Evolutionary conservation across 2,888 invertebrate genomes (phyloP), one percentile per base, ranked within the genome.

Genomic region (Pristionchus arcanus): DNA sequence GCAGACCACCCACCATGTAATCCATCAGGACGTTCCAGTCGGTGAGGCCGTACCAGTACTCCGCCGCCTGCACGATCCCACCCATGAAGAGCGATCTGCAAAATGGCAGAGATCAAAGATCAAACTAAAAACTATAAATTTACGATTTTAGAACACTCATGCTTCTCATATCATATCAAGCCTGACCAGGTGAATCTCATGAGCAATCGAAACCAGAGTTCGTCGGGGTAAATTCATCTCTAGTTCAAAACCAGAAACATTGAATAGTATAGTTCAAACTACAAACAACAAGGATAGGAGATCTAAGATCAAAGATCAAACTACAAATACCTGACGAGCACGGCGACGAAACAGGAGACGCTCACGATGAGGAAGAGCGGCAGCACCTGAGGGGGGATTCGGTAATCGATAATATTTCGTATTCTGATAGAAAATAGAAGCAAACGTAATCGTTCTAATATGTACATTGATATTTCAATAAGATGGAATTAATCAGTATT

Each of bases 21-120:
- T 94, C 94, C n/a, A 91, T 87, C 13, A 95, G 91, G 25, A 90
- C 83, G 5, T 94, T 89, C 95, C 95, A 95, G 90, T 95, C 93
- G 37, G 94, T 94, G 15, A 92, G 90, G 34, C 91, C 92, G 90
- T 92, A 94, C 84, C 94, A 92, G 42, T 91, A 91, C 53, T 93
- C 91, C n/a, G 94, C 90, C 42, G 94, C 91, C 59, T 92, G 92
- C 31, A 92, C 68, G 42, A 94, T 91, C 0, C 94, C 94, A 53
- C 92, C 91, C 34, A 94, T 90, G 55, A 93, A 92, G 74, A 94
- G 88, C 13, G 87, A 88, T 74, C 87, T 88, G 55, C 5, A 13
- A 49, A 15, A 42, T 25, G 31, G 28, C 15, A 84, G n/a, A 55
- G 63, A 86, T 25, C 25, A 66, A 19, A 63, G 53, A 86, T 59